Percentiles rank a stretch among this genome's conserved stretches.
phyloP scores from a whole-genome alignment of 2,888 invertebrate species.

The Bibio marci region DNA sequence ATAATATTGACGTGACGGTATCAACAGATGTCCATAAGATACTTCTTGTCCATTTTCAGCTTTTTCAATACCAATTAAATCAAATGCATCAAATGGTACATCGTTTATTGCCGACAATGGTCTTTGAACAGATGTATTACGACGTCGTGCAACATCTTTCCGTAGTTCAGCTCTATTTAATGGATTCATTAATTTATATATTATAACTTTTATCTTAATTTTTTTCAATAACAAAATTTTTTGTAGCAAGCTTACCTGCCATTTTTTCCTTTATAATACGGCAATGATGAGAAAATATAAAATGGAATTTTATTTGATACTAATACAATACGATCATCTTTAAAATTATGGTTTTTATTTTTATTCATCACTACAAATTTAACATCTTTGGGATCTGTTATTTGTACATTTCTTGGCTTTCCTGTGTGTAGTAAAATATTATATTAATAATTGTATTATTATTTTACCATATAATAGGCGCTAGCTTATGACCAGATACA shows the following conservation, averaged over 20 bases:
- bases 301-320: slow-evolving; percentile 67
- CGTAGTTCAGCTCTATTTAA: slow-evolving; percentile 40
- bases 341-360: slow-evolving; percentile 47
- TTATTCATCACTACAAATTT: slow-evolving; percentile 41
- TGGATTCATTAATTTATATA: background rate
- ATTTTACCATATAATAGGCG: too few relatives aligned
- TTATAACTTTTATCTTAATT: too few relatives aligned
- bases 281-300: slow-evolving; percentile 72
- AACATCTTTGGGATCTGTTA: slow-evolving; percentile 37
- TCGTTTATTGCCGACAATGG: slow-evolving; percentile 74
- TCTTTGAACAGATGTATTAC: slow-evolving; percentile 66
- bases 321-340: slow-evolving; percentile 67
- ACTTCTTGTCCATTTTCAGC: slow-evolving; percentile 79
- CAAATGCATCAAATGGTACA: slow-evolving; percentile 64
- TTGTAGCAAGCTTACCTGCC: slow-evolving; percentile 42
- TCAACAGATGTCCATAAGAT: slow-evolving; percentile 71
- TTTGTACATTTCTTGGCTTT: slow-evolving; percentile 20
- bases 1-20: slow-evolving; percentile 45
- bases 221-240: too few relatives aligned
- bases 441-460: background rate
- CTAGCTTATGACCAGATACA: too few relatives aligned
- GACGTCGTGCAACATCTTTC: slow-evolving; percentile 54
- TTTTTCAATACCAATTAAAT: slow-evolving; percentile 63
- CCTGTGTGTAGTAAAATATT: too few relatives aligned
- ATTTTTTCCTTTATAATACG: slow-evolving; percentile 55